Percentiles rank a stretch among this genome's conserved stretches.
Evolutionary conservation across 2,113 vertebrate genomes (phyloP).

Genomic region (Dromaius novaehollandiae): DNA sequence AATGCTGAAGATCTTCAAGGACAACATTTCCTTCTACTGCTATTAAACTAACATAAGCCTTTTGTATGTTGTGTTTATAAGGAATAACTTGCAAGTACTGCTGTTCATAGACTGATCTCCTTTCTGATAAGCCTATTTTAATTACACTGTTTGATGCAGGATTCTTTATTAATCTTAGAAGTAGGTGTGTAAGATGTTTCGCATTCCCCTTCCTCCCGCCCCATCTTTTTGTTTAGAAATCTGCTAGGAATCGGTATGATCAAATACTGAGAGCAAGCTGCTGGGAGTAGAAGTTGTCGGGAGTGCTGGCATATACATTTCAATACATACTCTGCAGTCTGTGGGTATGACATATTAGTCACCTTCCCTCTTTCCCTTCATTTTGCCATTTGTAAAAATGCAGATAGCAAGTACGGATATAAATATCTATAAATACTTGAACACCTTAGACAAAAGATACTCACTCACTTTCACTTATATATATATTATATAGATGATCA

Average conservation of each 20-base stretch:
- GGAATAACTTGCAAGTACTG: background rate
- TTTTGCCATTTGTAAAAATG: background rate
- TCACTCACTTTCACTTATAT: no score
- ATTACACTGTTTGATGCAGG: background rate
- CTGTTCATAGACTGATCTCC: no score
- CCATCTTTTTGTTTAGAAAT: background rate
- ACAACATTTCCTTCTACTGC: background rate
- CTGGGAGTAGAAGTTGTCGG: background rate
- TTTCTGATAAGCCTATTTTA: no score
- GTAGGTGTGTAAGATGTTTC: background rate
- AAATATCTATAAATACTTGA: no score
- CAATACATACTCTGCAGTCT: background rate
- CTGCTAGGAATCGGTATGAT: background rate
- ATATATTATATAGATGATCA: background rate
- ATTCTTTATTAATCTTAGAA: background rate
- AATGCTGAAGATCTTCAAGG: background rate
- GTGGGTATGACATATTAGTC: background rate
- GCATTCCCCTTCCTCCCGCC: background rate
- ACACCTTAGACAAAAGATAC: no score
- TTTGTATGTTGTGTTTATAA: background rate
- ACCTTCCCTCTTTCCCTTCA: background rate
- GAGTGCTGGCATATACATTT: background rate
- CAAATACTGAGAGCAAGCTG: background rate
- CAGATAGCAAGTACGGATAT: background rate
- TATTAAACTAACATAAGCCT: accelerated